Evolutionary conservation across 2,888 invertebrate species (phyloP), one percentile per base, ranked within the genome.

Genomic region (Drosophila emarginata): DNA sequence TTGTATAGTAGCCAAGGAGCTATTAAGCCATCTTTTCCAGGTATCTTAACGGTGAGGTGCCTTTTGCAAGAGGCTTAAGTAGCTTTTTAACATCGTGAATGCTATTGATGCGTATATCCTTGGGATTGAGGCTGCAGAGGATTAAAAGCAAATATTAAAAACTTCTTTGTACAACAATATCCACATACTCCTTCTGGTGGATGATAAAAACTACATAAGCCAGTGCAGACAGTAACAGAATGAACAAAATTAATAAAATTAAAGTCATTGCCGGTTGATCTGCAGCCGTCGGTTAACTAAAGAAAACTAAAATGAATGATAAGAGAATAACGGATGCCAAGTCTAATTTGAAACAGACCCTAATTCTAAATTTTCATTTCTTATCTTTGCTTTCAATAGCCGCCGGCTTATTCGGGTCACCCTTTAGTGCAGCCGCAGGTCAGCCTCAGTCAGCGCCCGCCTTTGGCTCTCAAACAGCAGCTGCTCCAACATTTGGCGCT

Each of bases 321-420:
- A 82, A 82, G 70, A 65, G 57, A 21, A 37, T 21, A 40, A 14
- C 72, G 77, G 73, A 80, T 73, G 72, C 71, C 67, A 40, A 61
- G 15, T 21, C 11, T 12, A 21, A 1, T 37, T 70, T 60, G 52
- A 57, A 23, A 60, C 78, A 4, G 58, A 60, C 61, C 39, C 78
- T 72, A 86, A 74, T 79, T 45, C 68, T 68, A 68, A 67, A 26
- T 59, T 12, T 57, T 45, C 45, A n/a, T 66, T 32, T n/a, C 75
- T 78, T 79, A 73, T 80, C 78, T 67, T 64, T 62, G 51, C 14
- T 37, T 14, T 37, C 67, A 37, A 61, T 62, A 91, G 79, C 89
- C 87, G 74, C 88, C 78, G 67, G 91, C 73, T 14, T 91, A 85
- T 90, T 90, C 32, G 80, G 80, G 50, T 89, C 89, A 67, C 85